phyloP scores from a whole-genome alignment of 2,797 vertebrate species.

The Lophotriccus pileatus region DNA sequence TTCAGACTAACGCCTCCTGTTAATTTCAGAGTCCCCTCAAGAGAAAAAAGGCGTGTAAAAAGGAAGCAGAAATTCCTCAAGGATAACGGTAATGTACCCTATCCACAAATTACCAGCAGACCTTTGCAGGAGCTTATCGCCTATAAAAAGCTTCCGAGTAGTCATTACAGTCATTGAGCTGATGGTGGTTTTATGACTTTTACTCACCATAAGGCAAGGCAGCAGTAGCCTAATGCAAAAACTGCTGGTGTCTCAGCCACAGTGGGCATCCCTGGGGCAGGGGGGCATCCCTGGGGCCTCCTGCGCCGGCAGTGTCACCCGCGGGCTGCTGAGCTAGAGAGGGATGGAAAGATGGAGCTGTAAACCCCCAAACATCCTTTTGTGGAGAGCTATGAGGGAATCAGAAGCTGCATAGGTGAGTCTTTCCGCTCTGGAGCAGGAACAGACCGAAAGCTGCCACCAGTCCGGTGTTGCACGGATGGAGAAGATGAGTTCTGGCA shows the following conservation, averaged over 20 bases:
- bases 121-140: slow-evolving; percentile 61
- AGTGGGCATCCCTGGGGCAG: background rate
- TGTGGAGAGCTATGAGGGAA: background rate
- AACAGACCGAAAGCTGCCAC: background rate
- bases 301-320: background rate
- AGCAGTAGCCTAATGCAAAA: background rate
- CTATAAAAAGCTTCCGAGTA: slow-evolving; percentile 64
- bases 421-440: background rate
- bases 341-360: background rate
- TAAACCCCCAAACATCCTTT: accelerated
- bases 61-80: slow-evolving; percentile 59
- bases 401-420: accelerated
- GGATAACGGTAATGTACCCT: slow-evolving; percentile 59
- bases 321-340: too few species aligned
- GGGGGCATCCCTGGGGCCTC: background rate
- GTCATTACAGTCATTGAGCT: slow-evolving; percentile 58
- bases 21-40: slow-evolving; percentile 33
- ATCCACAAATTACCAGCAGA: slow-evolving; percentile 66
- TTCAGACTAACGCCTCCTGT: background rate
- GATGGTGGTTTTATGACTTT: slow-evolving; percentile 53
- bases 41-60: slow-evolving; percentile 47
- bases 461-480: accelerated
- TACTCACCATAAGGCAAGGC: slow-evolving; percentile 19
- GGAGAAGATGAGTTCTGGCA: background rate
- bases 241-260: background rate